phyloP scores from a whole-genome alignment of 2,797 vertebrate genomes.

The Sebastes goodei region DNA sequence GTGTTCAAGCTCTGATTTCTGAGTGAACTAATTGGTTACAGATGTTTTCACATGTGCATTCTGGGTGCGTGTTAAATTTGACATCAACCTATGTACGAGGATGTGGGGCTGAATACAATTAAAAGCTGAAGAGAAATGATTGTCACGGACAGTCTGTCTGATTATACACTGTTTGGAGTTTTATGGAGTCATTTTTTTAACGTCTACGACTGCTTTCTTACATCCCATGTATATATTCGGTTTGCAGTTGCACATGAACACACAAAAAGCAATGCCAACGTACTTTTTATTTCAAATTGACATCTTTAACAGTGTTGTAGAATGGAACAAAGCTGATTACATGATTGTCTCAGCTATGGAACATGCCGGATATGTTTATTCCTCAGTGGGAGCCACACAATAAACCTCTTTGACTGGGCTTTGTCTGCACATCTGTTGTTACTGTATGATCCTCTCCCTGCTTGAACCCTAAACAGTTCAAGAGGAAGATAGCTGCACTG shows the following conservation, averaged over 20 bases:
- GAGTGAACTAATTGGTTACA: no score
- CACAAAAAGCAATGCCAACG: not conserved
- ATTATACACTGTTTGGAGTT: no score
- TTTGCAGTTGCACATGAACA: not conserved
- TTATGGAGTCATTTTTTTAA: no score
- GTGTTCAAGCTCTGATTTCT: no score
- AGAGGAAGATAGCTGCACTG: not conserved
- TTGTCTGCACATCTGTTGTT: not conserved
- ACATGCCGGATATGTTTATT: not conserved
- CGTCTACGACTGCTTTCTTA: not conserved
- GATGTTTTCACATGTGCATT: no score
- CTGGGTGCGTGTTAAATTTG: no score
- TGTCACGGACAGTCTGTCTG: no score
- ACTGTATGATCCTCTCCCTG: not conserved
- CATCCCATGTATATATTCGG: not conserved
- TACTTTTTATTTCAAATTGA: not conserved
- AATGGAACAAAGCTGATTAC: not conserved
- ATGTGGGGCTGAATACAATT: no score
- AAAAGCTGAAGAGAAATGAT: no score
- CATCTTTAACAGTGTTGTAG: not conserved
- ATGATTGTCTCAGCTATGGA: not conserved
- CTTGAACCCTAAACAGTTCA: not conserved
- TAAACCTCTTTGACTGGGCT: not conserved
- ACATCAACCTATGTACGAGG: no score
- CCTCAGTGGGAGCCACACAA: not conserved